phyloP scores from a whole-genome alignment of 1,140 invertebrate genomes.

The Tetramorium parvispinum region DNA sequence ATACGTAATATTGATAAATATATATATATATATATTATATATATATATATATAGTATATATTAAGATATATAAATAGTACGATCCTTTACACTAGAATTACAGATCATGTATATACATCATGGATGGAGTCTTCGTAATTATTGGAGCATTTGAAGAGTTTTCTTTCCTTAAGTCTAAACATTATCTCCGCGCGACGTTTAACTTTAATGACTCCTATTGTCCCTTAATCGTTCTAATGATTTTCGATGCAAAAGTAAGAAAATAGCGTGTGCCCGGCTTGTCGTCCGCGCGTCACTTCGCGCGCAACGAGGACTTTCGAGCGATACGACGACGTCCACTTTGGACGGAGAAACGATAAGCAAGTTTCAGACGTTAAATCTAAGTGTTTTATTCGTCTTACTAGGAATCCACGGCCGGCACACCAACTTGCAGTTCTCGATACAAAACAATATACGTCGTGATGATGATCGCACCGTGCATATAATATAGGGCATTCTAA shows the following conservation, averaged over 20 bases:
- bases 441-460: constrained; percentile 19
- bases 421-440: not conserved
- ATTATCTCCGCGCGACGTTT: constrained; percentile 49
- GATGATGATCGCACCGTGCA: not conserved
- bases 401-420: not conserved
- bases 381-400: constrained; percentile 35
- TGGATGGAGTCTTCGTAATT: constrained; percentile 76
- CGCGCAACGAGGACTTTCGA: constrained; percentile 38
- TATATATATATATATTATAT: constrained; percentile 46
- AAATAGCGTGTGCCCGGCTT: constrained; percentile 75
- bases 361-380: constrained; percentile 67
- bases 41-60: constrained; percentile 60
- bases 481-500: constrained; percentile 37
- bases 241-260: constrained; percentile 79
- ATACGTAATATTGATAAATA: constrained; percentile 75
- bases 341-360: constrained; percentile 79
- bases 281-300: constrained; percentile 25
- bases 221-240: constrained; percentile 65
- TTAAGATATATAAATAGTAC: constrained; percentile 75
- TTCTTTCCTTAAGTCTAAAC: constrained; percentile 61
- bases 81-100: constrained; percentile 72
- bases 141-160: constrained; percentile 63
- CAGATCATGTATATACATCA: constrained; percentile 71
- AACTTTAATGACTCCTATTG: constrained; percentile 65
- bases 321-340: constrained; percentile 59